A percentile compares a stretch with the other conserved stretches of the same genome.
These are phyloP conservation scores for Leuciscus idus DNA, from an alignment of 2,113 vertebrate genomes.

Conservation along the genomic window DNA sequence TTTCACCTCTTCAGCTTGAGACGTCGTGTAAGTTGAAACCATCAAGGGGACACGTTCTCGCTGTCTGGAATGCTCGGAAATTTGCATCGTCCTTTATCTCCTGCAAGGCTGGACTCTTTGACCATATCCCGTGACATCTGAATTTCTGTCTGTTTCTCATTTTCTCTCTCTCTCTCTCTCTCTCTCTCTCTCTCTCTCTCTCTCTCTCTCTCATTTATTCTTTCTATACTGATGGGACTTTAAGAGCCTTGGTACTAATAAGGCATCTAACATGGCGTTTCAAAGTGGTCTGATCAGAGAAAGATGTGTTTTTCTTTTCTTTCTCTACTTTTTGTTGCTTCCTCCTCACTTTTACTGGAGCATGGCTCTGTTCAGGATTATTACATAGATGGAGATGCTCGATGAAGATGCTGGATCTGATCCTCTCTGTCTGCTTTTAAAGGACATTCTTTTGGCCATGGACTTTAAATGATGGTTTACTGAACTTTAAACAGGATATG, in stretches of 20 bases:
- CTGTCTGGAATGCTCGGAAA: conserved; percentile 26
- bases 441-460: conserved; percentile 18
- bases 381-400: conserved; percentile 24
- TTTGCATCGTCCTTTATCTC: conserved; percentile 33
- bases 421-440: conserved; percentile 34
- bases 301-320: background rate
- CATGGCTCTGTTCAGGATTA: conserved; percentile 37
- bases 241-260: conserved; percentile 46
- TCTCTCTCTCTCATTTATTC: background rate
- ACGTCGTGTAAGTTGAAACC: conserved; percentile 34
- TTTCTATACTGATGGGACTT: conserved; percentile 31
- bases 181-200: background rate
- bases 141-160: conserved; percentile 25
- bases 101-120: conserved; percentile 10
- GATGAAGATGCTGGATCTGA: conserved; percentile 34
- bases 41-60: conserved; percentile 8
- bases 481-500: conserved; percentile 42
- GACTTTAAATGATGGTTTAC: conserved; percentile 35
- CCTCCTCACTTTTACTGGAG: conserved; percentile 28
- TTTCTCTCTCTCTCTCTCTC: too few species aligned
- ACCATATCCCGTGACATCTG: conserved; percentile 22
- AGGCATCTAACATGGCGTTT: conserved; percentile 24
- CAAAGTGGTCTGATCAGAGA: conserved; percentile 7
- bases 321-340: conserved; percentile 18
- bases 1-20: conserved; percentile 35